Evolutionary conservation across 2,797 vertebrate genomes (phyloP).

Genomic region (Apodemus agrarius): DNA sequence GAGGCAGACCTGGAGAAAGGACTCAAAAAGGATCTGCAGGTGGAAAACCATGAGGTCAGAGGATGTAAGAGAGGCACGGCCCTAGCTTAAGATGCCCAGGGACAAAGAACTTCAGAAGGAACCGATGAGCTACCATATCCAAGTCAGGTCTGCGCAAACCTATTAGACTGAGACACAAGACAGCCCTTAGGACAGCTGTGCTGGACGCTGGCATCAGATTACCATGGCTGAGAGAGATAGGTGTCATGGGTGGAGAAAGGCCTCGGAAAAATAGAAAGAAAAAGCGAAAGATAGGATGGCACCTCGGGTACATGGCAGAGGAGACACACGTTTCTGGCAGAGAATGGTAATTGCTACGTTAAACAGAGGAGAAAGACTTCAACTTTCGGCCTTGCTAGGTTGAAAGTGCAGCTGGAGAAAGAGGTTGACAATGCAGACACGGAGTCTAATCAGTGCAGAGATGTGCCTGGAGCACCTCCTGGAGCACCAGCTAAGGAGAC

Average conservation of each 20-base stretch:
- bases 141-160: not conserved
- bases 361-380: slow-evolving; percentile 1
- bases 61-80: not conserved
- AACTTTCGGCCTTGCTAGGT: not conserved
- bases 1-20: not conserved
- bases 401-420: not conserved
- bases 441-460: not conserved
- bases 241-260: not conserved
- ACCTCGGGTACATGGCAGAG: too few relatives aligned
- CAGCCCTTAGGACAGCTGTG: not conserved
- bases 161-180: not conserved
- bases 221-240: not conserved
- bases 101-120: not conserved
- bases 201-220: not conserved
- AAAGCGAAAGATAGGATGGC: not conserved
- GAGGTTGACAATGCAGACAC: not conserved
- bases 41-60: rapidly evolving
- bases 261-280: not conserved
- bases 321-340: not conserved
- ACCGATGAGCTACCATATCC: not conserved
- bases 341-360: too few relatives aligned
- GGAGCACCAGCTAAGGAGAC: not conserved
- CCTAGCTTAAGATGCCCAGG: too few relatives aligned
- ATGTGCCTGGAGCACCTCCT: rapidly evolving
- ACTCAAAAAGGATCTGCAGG: not conserved